Evolutionary conservation across 2,797 vertebrate genomes (phyloP), one percentile per base, ranked within the genome.

Genomic region (Onychomys leucogaster): DNA sequence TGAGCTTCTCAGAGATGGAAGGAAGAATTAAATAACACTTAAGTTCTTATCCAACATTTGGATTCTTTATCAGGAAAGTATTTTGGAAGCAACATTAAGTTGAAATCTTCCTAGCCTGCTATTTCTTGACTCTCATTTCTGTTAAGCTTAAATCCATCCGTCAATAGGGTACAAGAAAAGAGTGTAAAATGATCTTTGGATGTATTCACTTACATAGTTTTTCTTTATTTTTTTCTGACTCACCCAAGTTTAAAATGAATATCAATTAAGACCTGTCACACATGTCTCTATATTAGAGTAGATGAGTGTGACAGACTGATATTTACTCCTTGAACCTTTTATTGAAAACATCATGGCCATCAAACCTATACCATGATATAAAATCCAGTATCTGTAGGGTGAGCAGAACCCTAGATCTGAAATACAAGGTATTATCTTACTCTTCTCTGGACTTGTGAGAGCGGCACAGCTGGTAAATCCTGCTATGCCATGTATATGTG

Each of bases 51-150:
- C 16, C 27, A 93, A 63, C 16, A 71, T 73, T 84, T 93, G 29
- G 14, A 55, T 78, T 90, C 34, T 32, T 91, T 91, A 76, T 63
- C 85, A 91, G 59, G 43, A 82, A 84, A 86, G 25, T 23, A 77
- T 93, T 89, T 89, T 86, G 37, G 46, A 89, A 91, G 59, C 87
- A 57, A 93, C 71, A 21, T 91, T n/a, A 87, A 96, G 55, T 84
- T 37, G 12, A 71, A 21, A 34, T 81, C 19, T 94, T 96, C 34
- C 16, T 86, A 52, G 57, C 69, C 27, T 75, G 55, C 34, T 90
- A 16, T 41, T 32, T 57, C 78, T 82, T 82, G 46, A 25, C 71
- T 86, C 37, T 91, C 29, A 49, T 86, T 6, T 88, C 34, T 41
- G 29, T 76, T 41, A 94, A 52, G 59, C 4, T 86, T 17, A 91